Evolutionary conservation across 2,113 vertebrate genomes (phyloP).

Genomic region (Cyanocitta stelleri): DNA sequence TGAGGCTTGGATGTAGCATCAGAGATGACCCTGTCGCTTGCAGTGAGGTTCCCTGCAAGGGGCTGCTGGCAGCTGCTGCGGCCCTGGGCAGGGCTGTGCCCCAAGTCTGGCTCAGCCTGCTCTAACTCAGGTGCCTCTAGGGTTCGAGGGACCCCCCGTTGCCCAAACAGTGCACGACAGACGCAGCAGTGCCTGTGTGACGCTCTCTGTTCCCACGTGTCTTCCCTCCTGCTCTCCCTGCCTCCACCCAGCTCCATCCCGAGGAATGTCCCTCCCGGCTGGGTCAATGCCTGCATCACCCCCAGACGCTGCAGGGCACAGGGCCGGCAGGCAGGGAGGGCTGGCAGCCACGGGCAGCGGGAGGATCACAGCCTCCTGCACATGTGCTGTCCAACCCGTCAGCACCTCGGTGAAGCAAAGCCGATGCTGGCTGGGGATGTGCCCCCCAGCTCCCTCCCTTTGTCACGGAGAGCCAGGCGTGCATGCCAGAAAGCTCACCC

Average conservation of each 20-base stretch:
- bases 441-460: neutral
- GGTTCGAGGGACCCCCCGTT: neutral
- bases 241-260: neutral
- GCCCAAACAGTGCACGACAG: neutral
- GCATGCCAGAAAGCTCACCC: neutral
- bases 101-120: neutral
- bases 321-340: neutral
- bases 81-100: neutral
- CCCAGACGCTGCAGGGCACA: rapidly evolving
- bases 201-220: rapidly evolving
- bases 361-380: neutral
- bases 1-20: neutral
- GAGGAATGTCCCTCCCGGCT: rapidly evolving
- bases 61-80: neutral
- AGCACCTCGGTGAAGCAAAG: neutral
- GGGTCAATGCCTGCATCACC: neutral
- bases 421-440: neutral
- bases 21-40: rapidly evolving
- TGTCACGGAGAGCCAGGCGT: neutral
- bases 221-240: neutral
- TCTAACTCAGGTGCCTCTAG: neutral
- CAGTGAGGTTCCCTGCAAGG: neutral
- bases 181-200: neutral
- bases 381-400: neutral
- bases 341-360: neutral